Conservation (phyloP, 2,797 vertebrate genomes). For the Uromys caudimaculatus region DNA sequence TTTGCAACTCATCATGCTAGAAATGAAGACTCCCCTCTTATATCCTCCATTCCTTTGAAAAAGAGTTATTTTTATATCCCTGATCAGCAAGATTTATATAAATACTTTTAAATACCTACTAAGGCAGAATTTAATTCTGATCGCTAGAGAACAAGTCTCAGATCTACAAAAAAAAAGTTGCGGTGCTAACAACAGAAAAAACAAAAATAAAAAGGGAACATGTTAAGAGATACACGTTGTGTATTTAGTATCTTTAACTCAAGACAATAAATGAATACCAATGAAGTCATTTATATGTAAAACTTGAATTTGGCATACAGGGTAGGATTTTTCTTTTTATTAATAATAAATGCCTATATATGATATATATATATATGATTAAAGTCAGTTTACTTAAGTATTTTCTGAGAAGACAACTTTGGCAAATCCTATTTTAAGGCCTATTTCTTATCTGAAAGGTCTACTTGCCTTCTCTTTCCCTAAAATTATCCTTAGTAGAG, state of each 20-base stretch:
- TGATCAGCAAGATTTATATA: constrained; percentile 55
- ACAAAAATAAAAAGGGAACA: background rate
- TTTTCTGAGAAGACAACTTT: constrained; percentile 20
- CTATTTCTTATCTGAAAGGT: constrained; percentile 69
- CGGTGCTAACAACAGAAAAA: background rate
- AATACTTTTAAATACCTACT: constrained; percentile 53
- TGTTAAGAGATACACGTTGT: constrained; percentile 15
- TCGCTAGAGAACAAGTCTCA: constrained; percentile 48
- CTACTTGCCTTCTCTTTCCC: constrained; percentile 62
- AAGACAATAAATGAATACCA: constrained; percentile 46
- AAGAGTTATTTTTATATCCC: constrained; percentile 59
- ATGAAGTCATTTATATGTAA: constrained; percentile 41
- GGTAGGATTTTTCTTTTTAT: constrained; percentile 46
- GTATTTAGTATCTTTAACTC: constrained; percentile 54
- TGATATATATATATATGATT: constrained; percentile 39
- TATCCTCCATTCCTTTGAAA: constrained; percentile 16
- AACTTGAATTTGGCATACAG: constrained; percentile 4
- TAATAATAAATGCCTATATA: constrained; percentile 31
- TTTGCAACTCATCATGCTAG: constrained; percentile 58
- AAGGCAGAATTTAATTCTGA: constrained; percentile 63
- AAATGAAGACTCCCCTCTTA: background rate
- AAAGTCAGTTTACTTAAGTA: constrained; percentile 55
- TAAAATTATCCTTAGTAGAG: constrained; percentile 58
- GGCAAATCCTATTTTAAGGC: constrained; percentile 64
- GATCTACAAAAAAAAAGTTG: constrained; percentile 38